Conservation (phyloP, 2,797 vertebrate species). For the Pangasius mekongensis region DNA sequence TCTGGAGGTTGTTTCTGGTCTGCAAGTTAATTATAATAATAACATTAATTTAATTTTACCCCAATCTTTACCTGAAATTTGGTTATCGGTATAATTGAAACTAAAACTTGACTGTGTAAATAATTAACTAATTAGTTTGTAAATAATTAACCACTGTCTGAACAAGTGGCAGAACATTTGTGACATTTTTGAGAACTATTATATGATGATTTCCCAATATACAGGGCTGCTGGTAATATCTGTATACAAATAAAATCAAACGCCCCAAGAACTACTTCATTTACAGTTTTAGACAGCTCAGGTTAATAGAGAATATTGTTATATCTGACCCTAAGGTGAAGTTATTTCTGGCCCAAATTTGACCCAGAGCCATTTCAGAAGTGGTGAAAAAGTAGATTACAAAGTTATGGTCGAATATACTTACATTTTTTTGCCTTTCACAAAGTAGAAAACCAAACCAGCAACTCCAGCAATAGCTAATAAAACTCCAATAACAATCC, state of each 20-base stretch:
- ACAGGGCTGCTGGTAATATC: neutral
- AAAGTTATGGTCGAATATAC: neutral
- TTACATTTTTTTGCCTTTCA: constrained; percentile 19
- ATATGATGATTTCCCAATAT: neutral
- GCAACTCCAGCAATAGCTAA: constrained; percentile 27
- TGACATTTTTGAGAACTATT: neutral
- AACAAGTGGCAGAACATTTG: neutral
- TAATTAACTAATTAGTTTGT: neutral
- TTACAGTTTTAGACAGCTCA: neutral
- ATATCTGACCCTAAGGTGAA: neutral
- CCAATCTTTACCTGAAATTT: too few relatives aligned
- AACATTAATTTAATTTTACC: neutral
- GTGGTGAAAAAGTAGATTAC: neutral
- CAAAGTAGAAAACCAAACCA: constrained; percentile 24
- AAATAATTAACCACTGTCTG: neutral
- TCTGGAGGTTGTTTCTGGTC: neutral
- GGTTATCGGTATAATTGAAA: neutral
- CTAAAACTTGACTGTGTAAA: neutral
- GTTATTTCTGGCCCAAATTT: neutral
- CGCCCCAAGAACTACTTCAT: neutral
- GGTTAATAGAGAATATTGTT: neutral
- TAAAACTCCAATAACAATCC: constrained; percentile 60
- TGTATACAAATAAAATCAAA: neutral
- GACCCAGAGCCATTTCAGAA: neutral
- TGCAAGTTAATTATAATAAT: neutral